A percentile compares a stretch with the other conserved stretches of the same genome.
Conservation (phyloP, 2,888 invertebrate species). For the Cheilosia vernalis region DNA sequence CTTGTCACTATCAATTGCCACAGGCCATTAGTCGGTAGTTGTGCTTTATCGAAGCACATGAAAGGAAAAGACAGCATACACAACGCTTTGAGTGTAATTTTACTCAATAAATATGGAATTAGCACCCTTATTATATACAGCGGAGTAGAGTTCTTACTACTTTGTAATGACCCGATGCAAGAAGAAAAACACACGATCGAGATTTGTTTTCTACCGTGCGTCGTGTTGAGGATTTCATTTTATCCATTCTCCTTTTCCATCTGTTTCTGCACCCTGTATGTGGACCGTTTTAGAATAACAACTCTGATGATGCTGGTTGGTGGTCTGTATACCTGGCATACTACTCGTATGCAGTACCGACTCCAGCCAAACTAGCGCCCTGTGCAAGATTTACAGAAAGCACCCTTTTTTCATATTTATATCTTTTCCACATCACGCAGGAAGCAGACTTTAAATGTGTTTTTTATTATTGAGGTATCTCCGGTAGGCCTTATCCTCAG, state of each 20-base stretch:
- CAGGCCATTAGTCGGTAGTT: slow-evolving; percentile 41
- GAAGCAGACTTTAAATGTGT: too few species aligned
- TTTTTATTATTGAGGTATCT: too few species aligned
- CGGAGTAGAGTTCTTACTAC: slow-evolving; percentile 6
- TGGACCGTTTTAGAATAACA: slow-evolving; percentile 64
- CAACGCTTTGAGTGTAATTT: slow-evolving; percentile 54
- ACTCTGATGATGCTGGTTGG: slow-evolving; percentile 43
- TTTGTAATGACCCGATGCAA: slow-evolving; percentile 33
- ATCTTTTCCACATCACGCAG: too few species aligned
- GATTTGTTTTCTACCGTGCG: slow-evolving; percentile 54
- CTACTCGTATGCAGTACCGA: too few species aligned
- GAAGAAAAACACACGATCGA: slow-evolving; percentile 24
- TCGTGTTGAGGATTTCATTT: slow-evolving; percentile 40
- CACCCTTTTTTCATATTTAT: too few species aligned
- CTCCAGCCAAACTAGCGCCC: too few species aligned
- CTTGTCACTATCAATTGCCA: slow-evolving; percentile 42
- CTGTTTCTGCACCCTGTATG: slow-evolving; percentile 52
- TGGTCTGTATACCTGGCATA: slow-evolving; percentile 25
- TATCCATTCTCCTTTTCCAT: slow-evolving; percentile 14
- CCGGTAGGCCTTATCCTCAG: too few species aligned
- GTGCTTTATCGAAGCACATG: not conserved
- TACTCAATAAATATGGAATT: slow-evolving; percentile 68
- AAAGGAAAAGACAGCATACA: slow-evolving; percentile 26
- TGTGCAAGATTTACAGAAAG: too few species aligned
- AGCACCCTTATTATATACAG: not conserved